Evolutionary conservation across 2,888 invertebrate species (phyloP).

Genomic region (Palloptera scutellata): DNA sequence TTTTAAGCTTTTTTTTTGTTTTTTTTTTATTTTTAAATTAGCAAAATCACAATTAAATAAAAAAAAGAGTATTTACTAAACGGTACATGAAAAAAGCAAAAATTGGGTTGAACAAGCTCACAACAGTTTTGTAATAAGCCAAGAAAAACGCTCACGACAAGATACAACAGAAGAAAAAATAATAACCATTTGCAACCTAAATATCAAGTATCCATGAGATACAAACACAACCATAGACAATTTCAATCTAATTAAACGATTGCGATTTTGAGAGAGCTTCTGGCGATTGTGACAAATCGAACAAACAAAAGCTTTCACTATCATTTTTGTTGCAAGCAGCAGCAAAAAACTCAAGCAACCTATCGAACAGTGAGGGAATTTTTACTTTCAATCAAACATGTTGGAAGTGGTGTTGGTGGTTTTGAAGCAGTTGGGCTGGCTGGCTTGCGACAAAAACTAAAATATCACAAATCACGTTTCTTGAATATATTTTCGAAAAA

Average conservation of each 20-base stretch:
- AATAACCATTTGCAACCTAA: neutral
- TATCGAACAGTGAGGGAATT: slow-evolving; percentile 36
- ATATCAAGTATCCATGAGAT: too few relatives aligned
- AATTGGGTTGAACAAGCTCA: too few relatives aligned
- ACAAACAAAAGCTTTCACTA: slow-evolving; percentile 45
- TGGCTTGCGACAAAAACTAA: slow-evolving; percentile 25
- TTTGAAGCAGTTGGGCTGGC: slow-evolving; percentile 12
- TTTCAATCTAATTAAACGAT: too few relatives aligned
- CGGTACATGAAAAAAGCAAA: too few relatives aligned
- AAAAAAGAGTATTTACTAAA: neutral
- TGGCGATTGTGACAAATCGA: too few relatives aligned
- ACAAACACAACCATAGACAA: too few relatives aligned
- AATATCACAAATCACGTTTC: slow-evolving; percentile 45
- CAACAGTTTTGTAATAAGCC: too few relatives aligned
- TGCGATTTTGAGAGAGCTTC: too few relatives aligned
- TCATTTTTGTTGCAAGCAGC: slow-evolving; percentile 38
- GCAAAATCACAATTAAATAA: too few relatives aligned
- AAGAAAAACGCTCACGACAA: neutral
- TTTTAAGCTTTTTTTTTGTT: too few relatives aligned
- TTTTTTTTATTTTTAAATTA: too few relatives aligned
- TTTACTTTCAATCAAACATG: slow-evolving; percentile 58
- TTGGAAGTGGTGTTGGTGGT: slow-evolving; percentile 33
- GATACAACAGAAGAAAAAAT: neutral
- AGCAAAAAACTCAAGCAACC: slow-evolving; percentile 13
- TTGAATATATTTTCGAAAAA: slow-evolving; percentile 15